Evolutionary conservation across 2,888 invertebrate species (phyloP), one percentile per base, ranked within the genome.

Genomic region (Acanthococcus lagerstroemiae): DNA sequence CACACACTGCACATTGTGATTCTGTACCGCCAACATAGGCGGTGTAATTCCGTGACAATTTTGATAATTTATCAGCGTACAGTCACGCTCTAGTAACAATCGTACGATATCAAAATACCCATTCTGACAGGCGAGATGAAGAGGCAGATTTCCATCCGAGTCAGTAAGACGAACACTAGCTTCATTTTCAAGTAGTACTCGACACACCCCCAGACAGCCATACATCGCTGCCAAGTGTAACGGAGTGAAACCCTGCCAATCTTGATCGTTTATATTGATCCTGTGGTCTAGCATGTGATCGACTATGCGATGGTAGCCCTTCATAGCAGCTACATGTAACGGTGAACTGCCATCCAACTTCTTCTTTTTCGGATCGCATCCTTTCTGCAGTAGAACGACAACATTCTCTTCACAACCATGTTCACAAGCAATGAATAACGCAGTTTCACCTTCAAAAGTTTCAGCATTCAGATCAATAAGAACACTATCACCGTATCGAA

Each of bases 31-130:
- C 44, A 63, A 44, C 54, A 63, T 63, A n/a, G 37, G 54, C 17
- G 63, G 63, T 4, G 63, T 63, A 17, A 63, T 54, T 52, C 54
- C 63, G 3, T 52, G 30, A 15, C 25, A n/a, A 19, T 63, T 63
- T 24, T 24, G 37, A n/a, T 15, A 26, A 37, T 63, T 22, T 4
- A 63, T 50, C 7, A 37, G 6, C 6, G 44, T 57, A 17, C 24
- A 15, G 6, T 46, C 22, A 12, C 24, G 22, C 22, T 61, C 50
- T 2, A 61, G 19, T 21, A 54, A 22, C 4, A 30, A 3, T 17
- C 25, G 30, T 37, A 63, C 19, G 63, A 63, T 63, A 37, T 17
- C 54, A 5, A 25, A 54, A 22, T 63, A 2, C 7, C 54, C 52
- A 2, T 30, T 17, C 12, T 52, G 30, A 17, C 63, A 63, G 17